Percentiles rank a stretch among this genome's conserved stretches.
Evolutionary conservation across 2,797 vertebrate species (phyloP).

Genomic region (Babyrousa celebensis): DNA sequence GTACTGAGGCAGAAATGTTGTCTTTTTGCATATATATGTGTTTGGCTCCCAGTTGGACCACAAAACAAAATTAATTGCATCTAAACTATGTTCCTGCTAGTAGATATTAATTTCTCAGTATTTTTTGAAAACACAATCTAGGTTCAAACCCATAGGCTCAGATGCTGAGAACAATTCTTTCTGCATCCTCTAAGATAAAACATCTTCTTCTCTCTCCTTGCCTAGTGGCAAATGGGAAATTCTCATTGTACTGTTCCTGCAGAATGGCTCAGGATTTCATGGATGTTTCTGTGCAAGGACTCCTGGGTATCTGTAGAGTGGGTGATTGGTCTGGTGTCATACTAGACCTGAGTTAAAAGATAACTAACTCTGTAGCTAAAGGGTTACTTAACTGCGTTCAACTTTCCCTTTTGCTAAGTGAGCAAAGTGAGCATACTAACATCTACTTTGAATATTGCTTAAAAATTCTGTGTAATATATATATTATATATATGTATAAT

Average conservation of each 20-base stretch:
- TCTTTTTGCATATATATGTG: background rate
- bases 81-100: background rate
- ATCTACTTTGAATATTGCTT: background rate
- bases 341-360: background rate
- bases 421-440: background rate
- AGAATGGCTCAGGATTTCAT: fast-evolving
- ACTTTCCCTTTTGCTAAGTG: background rate
- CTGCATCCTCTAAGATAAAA: background rate
- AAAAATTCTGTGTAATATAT: background rate
- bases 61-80: background rate
- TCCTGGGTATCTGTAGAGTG: background rate
- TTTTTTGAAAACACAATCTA: background rate
- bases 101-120: background rate
- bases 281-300: background rate
- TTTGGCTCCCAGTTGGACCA: background rate
- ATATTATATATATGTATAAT: background rate
- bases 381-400: background rate
- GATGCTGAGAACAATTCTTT: background rate
- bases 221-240: background rate
- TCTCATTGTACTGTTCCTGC: background rate
- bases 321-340: background rate
- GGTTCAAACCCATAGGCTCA: background rate
- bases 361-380: background rate
- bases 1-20: background rate
- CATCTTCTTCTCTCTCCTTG: background rate